A percentile compares a stretch with the other conserved stretches of the same genome.
Conservation (phyloP, 1,140 invertebrate species). For the Melanaphis sacchari region DNA sequence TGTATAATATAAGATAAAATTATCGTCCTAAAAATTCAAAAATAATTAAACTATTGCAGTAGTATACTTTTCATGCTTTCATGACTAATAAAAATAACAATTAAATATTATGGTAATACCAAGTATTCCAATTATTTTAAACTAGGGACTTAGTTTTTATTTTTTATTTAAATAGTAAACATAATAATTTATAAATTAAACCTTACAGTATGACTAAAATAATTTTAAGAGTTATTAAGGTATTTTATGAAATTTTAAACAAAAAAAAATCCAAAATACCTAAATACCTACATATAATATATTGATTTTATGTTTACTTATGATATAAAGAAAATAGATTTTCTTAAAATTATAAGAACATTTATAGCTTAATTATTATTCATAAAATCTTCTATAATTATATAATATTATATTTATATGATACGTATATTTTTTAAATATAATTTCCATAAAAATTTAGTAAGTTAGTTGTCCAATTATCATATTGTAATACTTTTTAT, state of each 20-base stretch:
- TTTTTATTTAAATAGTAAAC: background rate
- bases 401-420: too few species aligned
- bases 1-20: background rate
- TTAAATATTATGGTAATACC: background rate
- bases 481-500: background rate
- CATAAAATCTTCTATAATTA: too few species aligned
- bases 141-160: background rate
- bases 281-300: background rate
- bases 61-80: background rate
- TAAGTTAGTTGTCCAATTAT: too few species aligned
- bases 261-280: too few species aligned
- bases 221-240: too few species aligned
- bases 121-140: background rate
- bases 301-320: background rate
- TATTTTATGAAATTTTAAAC: too few species aligned
- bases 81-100: background rate
- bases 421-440: too few species aligned
- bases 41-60: background rate
- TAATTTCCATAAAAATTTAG: too few species aligned
- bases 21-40: background rate
- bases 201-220: background rate
- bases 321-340: too few species aligned
- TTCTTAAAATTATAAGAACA: background rate
- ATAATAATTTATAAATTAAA: background rate
- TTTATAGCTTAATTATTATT: background rate